Conservation (phyloP, 2,113 vertebrate species). For the Notiomystis cincta region DNA sequence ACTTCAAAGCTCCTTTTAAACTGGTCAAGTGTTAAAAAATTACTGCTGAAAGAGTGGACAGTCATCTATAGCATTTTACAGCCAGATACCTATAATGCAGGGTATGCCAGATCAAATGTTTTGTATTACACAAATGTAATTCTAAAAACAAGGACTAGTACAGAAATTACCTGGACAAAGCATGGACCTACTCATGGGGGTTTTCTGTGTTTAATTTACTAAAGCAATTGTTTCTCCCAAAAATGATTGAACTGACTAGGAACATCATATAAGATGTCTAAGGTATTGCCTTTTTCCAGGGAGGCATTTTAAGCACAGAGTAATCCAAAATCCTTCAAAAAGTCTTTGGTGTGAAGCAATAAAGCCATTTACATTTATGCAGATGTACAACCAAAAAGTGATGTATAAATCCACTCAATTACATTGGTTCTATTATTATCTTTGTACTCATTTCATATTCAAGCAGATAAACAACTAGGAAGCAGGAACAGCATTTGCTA, state of each 20-base stretch:
- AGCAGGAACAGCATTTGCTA: background rate
- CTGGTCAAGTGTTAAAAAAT: background rate
- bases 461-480: background rate
- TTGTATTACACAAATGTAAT: background rate
- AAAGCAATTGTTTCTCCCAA: background rate
- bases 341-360: background rate
- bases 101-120: background rate
- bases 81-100: background rate
- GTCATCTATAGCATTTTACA: background rate
- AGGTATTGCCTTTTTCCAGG: background rate
- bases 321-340: background rate
- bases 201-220: background rate
- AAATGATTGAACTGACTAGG: background rate
- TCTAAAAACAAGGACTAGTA: background rate
- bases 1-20: background rate
- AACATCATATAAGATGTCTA: background rate
- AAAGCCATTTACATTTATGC: background rate
- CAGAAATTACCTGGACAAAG: background rate
- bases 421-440: background rate
- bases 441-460: background rate
- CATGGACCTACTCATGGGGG: background rate
- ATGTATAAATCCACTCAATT: background rate
- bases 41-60: background rate
- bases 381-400: background rate
- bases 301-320: background rate